These are phyloP conservation scores for Elmis aenea DNA, from an alignment of 2,888 invertebrate species.

Conservation along the genomic window DNA sequence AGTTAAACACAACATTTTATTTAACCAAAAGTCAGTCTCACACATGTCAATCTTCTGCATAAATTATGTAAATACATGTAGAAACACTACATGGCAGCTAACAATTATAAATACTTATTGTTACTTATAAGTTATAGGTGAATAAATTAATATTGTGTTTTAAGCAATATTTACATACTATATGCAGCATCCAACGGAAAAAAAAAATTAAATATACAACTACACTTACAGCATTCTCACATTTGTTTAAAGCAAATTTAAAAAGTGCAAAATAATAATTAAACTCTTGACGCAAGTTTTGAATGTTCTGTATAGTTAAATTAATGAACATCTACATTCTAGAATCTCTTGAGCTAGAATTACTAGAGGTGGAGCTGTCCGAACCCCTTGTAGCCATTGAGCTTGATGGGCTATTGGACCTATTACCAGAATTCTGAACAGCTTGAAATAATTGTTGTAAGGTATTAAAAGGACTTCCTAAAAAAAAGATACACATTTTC, in stretches of 20 bases:
- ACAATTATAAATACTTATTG: too few relatives aligned
- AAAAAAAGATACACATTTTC: too few relatives aligned
- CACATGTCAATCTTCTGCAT: too few relatives aligned
- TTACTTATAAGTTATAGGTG: too few relatives aligned
- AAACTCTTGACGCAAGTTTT: background rate
- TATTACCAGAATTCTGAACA: conserved; percentile 25
- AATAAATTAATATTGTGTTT: too few relatives aligned
- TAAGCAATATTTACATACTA: too few relatives aligned
- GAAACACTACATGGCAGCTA: too few relatives aligned
- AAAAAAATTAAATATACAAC: too few relatives aligned
- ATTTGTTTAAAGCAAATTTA: background rate
- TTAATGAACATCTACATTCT: conserved; percentile 21
- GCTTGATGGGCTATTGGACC: conserved; percentile 22
- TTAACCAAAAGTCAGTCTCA: too few relatives aligned
- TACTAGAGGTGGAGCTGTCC: conserved; percentile 22
- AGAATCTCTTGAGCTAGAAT: conserved; percentile 28
- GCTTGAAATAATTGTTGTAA: conserved; percentile 30
- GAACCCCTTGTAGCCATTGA: conserved; percentile 22
- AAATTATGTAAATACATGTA: too few relatives aligned
- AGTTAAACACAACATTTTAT: too few relatives aligned
- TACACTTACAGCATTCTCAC: background rate
- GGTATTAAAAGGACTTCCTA: conserved; percentile 26
- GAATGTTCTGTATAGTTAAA: conserved; percentile 4
- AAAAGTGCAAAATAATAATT: background rate
- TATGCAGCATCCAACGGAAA: too few relatives aligned